phyloP scores from a whole-genome alignment of 2,888 invertebrate genomes.

The Dendrolimus houi region DNA sequence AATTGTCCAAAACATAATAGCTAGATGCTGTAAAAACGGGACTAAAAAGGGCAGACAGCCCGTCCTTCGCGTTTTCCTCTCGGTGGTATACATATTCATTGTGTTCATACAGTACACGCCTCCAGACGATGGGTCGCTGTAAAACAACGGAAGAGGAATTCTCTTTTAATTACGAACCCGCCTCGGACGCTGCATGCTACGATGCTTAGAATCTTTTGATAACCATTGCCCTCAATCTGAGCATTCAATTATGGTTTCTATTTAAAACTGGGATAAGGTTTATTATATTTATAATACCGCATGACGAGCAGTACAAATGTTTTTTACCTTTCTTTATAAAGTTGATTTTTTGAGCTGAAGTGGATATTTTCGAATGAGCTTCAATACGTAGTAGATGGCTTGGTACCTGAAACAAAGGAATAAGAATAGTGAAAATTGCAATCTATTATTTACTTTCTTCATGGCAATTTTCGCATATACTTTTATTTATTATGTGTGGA shows the following conservation, averaged over 20 bases:
- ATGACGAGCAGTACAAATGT: not conserved
- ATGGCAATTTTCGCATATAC: not conserved
- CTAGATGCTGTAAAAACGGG: constrained; percentile 15
- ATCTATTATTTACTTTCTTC: not conserved
- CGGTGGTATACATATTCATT: constrained; percentile 34
- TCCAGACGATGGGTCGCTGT: constrained; percentile 43
- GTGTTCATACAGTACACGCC: constrained; percentile 27
- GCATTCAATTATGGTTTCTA: constrained; percentile 28
- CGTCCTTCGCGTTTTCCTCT: constrained; percentile 30
- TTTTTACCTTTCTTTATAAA: not conserved
- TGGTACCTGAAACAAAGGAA: not conserved
- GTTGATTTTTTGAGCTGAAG: not conserved
- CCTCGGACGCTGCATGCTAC: constrained; percentile 33
- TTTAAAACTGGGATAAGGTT: constrained; percentile 2
- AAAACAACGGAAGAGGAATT: constrained; percentile 48
- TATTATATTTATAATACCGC: not conserved
- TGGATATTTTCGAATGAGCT: not conserved
- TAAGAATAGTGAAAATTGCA: not conserved
- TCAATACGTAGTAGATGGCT: not conserved
- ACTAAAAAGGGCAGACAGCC: constrained; percentile 32
- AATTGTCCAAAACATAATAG: constrained; percentile 3
- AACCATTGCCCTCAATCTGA: constrained; percentile 20
- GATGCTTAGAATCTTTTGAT: constrained; percentile 47
- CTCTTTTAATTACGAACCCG: constrained; percentile 47
- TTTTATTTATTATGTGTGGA: no score